Percentiles rank a stretch among this genome's conserved stretches.
Evolutionary conservation across 2,797 vertebrate species (phyloP).

Genomic region (Nannoperca australis): DNA sequence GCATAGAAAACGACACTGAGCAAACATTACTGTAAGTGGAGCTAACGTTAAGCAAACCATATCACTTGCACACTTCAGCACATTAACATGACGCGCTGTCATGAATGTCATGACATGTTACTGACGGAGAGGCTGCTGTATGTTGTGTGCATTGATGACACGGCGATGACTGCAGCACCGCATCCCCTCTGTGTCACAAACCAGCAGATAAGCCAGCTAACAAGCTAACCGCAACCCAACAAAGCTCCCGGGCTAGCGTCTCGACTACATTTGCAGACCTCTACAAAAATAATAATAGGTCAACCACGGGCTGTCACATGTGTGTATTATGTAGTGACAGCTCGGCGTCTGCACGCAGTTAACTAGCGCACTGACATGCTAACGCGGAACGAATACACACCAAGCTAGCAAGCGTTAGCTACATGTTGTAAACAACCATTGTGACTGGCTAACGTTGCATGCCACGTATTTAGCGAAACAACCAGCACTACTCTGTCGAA

Average conservation of each 20-base stretch:
- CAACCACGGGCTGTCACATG: conserved; percentile 13
- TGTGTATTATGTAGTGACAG: conserved; percentile 43
- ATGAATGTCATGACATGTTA: conserved; percentile 35
- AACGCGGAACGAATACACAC: conserved; percentile 49
- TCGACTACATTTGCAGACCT: background rate
- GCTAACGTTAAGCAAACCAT: background rate
- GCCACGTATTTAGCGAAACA: conserved; percentile 64
- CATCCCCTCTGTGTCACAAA: conserved; percentile 49
- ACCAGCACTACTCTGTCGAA: conserved; percentile 2
- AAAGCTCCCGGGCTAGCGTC: background rate
- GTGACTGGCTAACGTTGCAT: conserved; percentile 52
- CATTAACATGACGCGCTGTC: conserved; percentile 7
- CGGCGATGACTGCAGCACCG: conserved; percentile 67
- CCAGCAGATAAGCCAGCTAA: conserved; percentile 48
- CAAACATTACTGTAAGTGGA: conserved; percentile 1
- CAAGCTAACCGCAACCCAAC: conserved; percentile 41
- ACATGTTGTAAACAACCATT: conserved; percentile 77
- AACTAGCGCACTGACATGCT: conserved; percentile 70
- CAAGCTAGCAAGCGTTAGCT: conserved; percentile 72
- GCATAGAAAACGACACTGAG: conserved; percentile 16
- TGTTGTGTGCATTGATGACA: conserved; percentile 37
- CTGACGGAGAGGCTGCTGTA: conserved; percentile 24
- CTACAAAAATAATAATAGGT: background rate
- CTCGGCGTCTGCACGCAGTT: conserved; percentile 27
- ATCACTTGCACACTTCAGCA: background rate